Evolutionary conservation across 2,888 invertebrate genomes (phyloP).

Genomic region (Dryadula phaetusa): DNA sequence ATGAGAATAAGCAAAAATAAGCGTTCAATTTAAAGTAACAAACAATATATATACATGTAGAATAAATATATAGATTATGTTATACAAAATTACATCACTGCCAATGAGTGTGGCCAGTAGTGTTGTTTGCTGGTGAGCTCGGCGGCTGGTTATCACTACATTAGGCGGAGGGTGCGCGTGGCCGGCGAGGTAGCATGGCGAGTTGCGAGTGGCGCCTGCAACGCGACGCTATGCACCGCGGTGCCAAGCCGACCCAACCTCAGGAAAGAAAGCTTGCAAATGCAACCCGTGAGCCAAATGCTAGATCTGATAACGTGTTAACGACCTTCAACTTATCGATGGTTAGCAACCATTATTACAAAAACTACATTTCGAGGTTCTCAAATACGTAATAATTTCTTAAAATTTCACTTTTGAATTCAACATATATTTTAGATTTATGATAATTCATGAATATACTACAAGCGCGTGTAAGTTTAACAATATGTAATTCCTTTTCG

Average conservation of each 20-base stretch:
- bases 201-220: constrained; percentile 50
- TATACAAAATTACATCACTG: constrained; percentile 35
- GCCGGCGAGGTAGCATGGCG: constrained; percentile 48
- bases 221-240: constrained; percentile 51
- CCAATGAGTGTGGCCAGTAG: not conserved
- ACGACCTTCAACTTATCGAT: constrained; percentile 53
- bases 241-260: constrained; percentile 51
- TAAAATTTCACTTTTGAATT: not conserved
- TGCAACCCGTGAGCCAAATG: constrained; percentile 53
- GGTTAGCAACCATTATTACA: constrained; percentile 35
- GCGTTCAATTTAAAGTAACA: not conserved
- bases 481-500: not conserved
- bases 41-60: not conserved
- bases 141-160: constrained; percentile 14
- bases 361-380: not conserved
- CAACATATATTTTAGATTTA: not conserved
- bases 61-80: constrained; percentile 4
- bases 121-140: not conserved
- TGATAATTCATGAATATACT: not conserved
- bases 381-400: not conserved
- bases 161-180: constrained; percentile 36
- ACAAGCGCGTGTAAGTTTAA: not conserved
- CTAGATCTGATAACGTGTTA: constrained; percentile 54
- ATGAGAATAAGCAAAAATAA: not conserved
- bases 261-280: constrained; percentile 50